phyloP scores from a whole-genome alignment of 35 echinoderm and acorn worm species.

The Ophiothrix spiculata region DNA sequence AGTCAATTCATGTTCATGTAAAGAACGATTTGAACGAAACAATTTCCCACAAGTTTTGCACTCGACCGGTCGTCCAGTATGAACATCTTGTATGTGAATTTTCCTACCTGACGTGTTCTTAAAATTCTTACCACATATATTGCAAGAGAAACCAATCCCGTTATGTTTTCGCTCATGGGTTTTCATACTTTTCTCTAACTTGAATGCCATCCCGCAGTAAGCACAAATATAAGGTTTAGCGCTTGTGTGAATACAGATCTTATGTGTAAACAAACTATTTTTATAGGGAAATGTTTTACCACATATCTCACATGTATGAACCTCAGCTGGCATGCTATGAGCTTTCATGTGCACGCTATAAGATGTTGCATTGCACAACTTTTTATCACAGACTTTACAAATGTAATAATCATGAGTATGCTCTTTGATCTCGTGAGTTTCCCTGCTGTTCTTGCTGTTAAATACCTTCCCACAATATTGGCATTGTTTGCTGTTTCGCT shows the following conservation, averaged over 20 bases:
- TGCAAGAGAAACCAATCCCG: background rate
- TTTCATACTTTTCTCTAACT: background rate
- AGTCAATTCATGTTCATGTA: background rate
- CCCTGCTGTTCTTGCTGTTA: background rate
- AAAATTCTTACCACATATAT: background rate
- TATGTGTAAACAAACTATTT: background rate
- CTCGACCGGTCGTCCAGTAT: background rate
- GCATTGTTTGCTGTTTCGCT: background rate
- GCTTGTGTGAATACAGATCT: background rate
- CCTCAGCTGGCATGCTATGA: background rate
- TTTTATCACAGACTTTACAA: background rate
- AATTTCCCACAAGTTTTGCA: background rate
- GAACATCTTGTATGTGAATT: background rate
- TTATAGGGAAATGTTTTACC: background rate
- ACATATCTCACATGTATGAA: background rate
- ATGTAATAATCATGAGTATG: background rate
- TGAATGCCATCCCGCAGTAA: background rate
- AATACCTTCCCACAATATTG: background rate
- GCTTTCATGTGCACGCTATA: background rate
- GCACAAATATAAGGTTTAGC: background rate
- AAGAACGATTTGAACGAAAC: background rate
- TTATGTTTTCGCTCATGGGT: background rate
- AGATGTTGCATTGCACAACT: background rate
- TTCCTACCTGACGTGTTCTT: background rate
- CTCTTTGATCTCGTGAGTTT: background rate